Evolutionary conservation across 2,113 vertebrate species (phyloP).

Genomic region (Gobiocypris rarus): DNA sequence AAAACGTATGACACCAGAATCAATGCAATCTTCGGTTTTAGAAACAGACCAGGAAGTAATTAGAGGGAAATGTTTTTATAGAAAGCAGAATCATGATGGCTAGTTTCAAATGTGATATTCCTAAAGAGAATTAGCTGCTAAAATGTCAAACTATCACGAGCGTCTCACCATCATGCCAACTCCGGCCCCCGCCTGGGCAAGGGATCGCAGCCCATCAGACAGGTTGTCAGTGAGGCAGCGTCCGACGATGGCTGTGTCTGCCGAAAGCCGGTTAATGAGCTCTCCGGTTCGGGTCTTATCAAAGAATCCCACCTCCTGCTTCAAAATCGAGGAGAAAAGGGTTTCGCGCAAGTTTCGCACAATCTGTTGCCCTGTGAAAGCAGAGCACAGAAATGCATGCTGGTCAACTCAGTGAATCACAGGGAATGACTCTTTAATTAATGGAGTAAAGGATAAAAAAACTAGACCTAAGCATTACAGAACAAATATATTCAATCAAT

Average conservation of each 20-base stretch:
- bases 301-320: constrained; percentile 95
- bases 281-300: constrained; percentile 93
- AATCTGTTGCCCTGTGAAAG: constrained; percentile 87
- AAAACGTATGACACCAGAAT: background rate
- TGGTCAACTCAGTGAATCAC: background rate
- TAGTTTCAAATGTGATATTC: background rate
- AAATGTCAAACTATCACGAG: constrained; percentile 15
- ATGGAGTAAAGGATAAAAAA: background rate
- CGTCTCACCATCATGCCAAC: constrained; percentile 94
- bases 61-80: background rate
- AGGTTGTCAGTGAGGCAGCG: constrained; percentile 92
- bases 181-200: constrained; percentile 87
- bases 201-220: constrained; percentile 91
- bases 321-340: constrained; percentile 90
- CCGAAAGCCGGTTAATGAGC: constrained; percentile 93
- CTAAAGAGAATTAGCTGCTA: background rate
- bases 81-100: background rate
- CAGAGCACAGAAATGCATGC: constrained; percentile 20
- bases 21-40: background rate
- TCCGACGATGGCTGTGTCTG: constrained; percentile 88
- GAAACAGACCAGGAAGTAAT: background rate
- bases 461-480: background rate
- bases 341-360: constrained; percentile 85
- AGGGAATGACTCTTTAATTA: background rate
- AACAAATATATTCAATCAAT: background rate